These are phyloP conservation scores for Stegodyphus mimosarum DNA, from an alignment of 1,140 invertebrate species.

Conservation along the genomic window DNA sequence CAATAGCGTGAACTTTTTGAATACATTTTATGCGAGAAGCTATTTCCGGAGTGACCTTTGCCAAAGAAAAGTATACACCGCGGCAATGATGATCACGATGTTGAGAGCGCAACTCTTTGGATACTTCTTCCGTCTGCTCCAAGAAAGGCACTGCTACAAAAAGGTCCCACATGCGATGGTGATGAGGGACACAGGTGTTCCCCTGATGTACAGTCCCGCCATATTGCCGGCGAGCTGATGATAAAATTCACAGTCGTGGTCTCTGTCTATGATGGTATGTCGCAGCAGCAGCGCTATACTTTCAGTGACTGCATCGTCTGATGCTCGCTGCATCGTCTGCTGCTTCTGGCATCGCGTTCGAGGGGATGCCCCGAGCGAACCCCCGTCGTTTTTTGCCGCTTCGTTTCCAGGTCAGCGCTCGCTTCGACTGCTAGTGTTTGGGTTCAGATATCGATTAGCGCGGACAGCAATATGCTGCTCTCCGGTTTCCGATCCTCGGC, in stretches of 20 bases:
- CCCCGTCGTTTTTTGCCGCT: constrained; percentile 18
- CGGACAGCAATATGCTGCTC: constrained; percentile 15
- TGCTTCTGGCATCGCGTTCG: not conserved
- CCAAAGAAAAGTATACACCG: too few relatives aligned
- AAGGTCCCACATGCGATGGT: constrained; percentile 16
- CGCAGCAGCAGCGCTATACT: not conserved
- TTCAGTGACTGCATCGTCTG: constrained; percentile 17
- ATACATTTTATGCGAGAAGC: too few relatives aligned
- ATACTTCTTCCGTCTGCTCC: not conserved
- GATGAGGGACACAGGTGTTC: not conserved
- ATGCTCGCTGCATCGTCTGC: constrained; percentile 6
- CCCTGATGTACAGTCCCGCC: constrained; percentile 19
- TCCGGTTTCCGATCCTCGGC: not conserved
- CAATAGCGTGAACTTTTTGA: too few relatives aligned
- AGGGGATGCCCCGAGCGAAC: not conserved
- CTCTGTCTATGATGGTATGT: not conserved
- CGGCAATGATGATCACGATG: too few relatives aligned
- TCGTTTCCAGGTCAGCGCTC: constrained; percentile 46
- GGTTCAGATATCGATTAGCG: constrained; percentile 48
- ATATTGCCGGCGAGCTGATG: constrained; percentile 30
- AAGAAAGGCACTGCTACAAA: constrained; percentile 2
- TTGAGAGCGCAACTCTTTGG: too few relatives aligned
- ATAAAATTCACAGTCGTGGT: not conserved
- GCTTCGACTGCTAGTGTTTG: constrained; percentile 33
- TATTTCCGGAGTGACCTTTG: too few relatives aligned